Evolutionary conservation across 2,888 invertebrate species (phyloP), one percentile per base, ranked within the genome.

Genomic region (Orgyia antiqua): DNA sequence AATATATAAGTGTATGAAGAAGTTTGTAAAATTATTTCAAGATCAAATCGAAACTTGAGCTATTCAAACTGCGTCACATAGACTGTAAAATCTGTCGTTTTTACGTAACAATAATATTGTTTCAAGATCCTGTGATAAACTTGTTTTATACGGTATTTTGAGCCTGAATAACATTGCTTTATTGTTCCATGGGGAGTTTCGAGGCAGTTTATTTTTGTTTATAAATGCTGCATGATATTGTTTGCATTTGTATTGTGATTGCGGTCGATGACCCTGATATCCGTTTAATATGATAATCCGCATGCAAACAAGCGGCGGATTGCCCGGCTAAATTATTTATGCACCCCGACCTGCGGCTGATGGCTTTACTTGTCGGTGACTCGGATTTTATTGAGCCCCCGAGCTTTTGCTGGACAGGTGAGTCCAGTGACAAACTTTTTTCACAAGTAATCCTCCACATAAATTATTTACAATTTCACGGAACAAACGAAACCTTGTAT

Each of bases 251-350:
- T 67, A 76, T 75, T 68, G 59, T 63, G 51, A 39, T 53, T 50
- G 53, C 63, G 67, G 68, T 64, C 71, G 65, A 49, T 63, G 69
- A 66, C 69, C 70, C 74, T 76, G 78, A 77, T 82, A 83, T 82
- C 78, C 77, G 80, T 82, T 84, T 86, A 86, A 84, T 84, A 86
- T 86, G 84, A 84, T 86, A 86, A 86, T 86, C 80, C 76, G 61
- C 70, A 80, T 83, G 84, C 84, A 86, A 83, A 82, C 82, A 80
- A 73, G 64, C 76, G 74, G 63, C 66, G 79, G 79, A 82, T 83
- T 76, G 80, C 72, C 75, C 68, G 69, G 65, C 70, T 70, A 76
- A 80, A 83, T 84, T 82, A 84, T 82, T 83, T 83, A 84, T 84
- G 80, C 82, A 80, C 70, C 76, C 79, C 69, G 67, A 51, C 66